Evolutionary conservation across 2,888 invertebrate genomes (phyloP).

Genomic region (Hirtodrosophila duncani): DNA sequence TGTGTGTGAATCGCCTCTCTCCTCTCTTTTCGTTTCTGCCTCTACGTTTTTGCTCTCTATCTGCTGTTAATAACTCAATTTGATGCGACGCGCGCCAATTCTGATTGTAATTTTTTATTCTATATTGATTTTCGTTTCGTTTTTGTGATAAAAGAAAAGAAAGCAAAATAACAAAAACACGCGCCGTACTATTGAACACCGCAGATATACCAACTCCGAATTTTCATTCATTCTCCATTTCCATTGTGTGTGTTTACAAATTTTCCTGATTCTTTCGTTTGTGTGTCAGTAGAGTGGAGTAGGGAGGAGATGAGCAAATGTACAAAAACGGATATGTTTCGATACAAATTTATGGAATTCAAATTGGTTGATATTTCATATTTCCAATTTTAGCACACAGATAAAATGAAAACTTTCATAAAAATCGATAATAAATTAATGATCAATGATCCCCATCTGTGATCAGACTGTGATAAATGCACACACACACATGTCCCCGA

Average conservation of each 20-base stretch:
- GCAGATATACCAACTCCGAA: too few relatives aligned
- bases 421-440: too few relatives aligned
- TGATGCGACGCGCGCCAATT: slow-evolving; percentile 48
- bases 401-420: too few relatives aligned
- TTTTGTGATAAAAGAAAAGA: slow-evolving; percentile 2
- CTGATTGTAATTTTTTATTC: slow-evolving; percentile 48
- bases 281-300: slow-evolving; percentile 38
- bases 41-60: slow-evolving; percentile 7
- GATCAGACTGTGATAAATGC: too few relatives aligned
- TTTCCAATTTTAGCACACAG: too few relatives aligned
- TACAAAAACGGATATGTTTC: too few relatives aligned
- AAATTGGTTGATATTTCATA: too few relatives aligned
- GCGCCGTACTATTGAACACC: too few relatives aligned
- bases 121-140: slow-evolving; percentile 30
- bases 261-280: slow-evolving; percentile 19
- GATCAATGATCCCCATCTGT: too few relatives aligned
- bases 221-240: too few relatives aligned
- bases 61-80: slow-evolving; percentile 51
- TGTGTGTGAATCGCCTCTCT: slow-evolving; percentile 9
- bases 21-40: slow-evolving; percentile 6
- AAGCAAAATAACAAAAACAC: slow-evolving; percentile 7
- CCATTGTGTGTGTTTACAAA: slow-evolving; percentile 48
- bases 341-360: too few relatives aligned
- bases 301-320: background rate
- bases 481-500: too few relatives aligned